Evolutionary conservation across 64 coral and sea anemone genomes (phyloP).

Genomic region (Montipora cactus): DNA sequence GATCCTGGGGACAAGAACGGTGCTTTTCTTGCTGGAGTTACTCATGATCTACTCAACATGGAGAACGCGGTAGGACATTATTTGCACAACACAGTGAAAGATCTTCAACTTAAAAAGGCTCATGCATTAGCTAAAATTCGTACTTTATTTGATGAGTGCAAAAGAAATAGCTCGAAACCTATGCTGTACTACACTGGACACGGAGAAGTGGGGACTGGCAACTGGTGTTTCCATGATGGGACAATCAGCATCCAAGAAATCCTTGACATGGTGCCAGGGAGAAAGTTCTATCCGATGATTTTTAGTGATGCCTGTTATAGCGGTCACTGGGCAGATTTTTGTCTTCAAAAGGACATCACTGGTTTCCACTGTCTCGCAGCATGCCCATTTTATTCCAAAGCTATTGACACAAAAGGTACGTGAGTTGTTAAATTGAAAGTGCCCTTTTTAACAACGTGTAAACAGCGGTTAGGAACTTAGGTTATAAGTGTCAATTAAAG

Average conservation of each 20-base stretch:
- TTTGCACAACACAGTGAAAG: background rate
- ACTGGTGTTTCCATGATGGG: constrained; percentile 2
- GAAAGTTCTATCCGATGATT: background rate
- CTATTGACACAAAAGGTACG: background rate
- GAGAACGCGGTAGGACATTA: background rate
- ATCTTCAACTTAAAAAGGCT: background rate
- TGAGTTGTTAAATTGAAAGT: background rate
- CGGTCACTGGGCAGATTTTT: constrained; percentile 7
- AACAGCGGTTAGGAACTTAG: no score
- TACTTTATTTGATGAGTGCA: background rate
- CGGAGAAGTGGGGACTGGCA: background rate
- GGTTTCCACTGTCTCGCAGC: constrained; percentile 13
- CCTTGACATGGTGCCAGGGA: background rate
- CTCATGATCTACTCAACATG: background rate
- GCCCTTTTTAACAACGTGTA: no score
- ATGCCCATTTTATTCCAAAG: background rate
- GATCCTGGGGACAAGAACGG: background rate
- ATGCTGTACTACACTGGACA: constrained; percentile 1
- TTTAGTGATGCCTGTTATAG: background rate
- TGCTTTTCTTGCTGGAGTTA: background rate
- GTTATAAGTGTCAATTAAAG: no score
- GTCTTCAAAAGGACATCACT: background rate
- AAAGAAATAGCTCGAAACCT: background rate
- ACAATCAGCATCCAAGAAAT: background rate
- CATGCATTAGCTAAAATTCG: background rate